A percentile compares a stretch with the other conserved stretches of the same genome.
Conservation (phyloP, 1,140 invertebrate species). For the Achroia grisella region DNA sequence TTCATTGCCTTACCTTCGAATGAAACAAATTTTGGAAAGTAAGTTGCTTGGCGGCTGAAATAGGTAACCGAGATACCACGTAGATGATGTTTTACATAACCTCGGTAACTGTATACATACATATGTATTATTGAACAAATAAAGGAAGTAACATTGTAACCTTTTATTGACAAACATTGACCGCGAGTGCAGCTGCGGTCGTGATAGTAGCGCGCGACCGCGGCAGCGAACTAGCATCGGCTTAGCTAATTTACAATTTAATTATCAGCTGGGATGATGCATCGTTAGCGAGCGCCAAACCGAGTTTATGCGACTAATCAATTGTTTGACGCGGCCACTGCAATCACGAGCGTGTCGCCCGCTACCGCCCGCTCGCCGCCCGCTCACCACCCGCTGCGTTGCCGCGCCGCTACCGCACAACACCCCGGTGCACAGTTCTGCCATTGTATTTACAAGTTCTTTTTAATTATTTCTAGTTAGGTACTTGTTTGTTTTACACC, state of each 20-base stretch:
- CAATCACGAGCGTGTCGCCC: slow-evolving; percentile 63
- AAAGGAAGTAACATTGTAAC: slow-evolving; percentile 6
- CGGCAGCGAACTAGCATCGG: slow-evolving; percentile 51
- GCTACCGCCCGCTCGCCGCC: slow-evolving; percentile 7
- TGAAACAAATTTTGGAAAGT: too few relatives aligned
- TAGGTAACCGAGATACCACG: too few relatives aligned
- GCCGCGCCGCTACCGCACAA: slow-evolving; percentile 7
- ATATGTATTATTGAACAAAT: too few relatives aligned
- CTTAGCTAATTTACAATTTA: slow-evolving; percentile 74
- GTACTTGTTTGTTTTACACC: too few relatives aligned
- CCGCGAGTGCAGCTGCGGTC: slow-evolving; percentile 16
- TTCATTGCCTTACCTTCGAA: too few relatives aligned
- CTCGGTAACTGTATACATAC: too few relatives aligned
- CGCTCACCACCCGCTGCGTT: background rate
- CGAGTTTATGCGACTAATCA: slow-evolving; percentile 73
- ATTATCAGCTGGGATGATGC: slow-evolving; percentile 69
- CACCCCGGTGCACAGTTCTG: too few relatives aligned
- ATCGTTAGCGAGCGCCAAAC: slow-evolving; percentile 70
- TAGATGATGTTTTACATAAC: too few relatives aligned
- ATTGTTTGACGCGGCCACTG: slow-evolving; percentile 71
- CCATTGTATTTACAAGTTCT: too few relatives aligned
- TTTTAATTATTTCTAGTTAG: too few relatives aligned
- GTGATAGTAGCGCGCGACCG: slow-evolving; percentile 28
- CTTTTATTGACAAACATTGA: slow-evolving; percentile 21
- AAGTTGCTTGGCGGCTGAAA: too few relatives aligned